Evolutionary conservation across 2,888 invertebrate genomes (phyloP).

Genomic region (Cerastis leucographa): DNA sequence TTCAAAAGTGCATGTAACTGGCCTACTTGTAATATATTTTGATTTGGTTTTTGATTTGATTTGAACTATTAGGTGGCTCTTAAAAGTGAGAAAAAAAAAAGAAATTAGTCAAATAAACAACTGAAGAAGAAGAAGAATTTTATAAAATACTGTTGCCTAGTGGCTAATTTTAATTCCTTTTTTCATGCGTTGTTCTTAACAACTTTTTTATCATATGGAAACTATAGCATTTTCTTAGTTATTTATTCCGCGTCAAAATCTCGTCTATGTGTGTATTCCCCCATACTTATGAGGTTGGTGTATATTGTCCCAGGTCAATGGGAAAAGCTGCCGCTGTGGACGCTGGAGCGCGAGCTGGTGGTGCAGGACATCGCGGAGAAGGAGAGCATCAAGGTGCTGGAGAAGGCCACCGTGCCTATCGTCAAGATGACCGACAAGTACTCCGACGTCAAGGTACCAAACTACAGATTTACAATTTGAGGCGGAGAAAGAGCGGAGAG

Average conservation of each 20-base stretch:
- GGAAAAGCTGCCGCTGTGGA: conserved; percentile 97
- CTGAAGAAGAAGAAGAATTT: background rate
- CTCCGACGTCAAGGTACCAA: conserved; percentile 94
- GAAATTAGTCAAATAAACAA: background rate
- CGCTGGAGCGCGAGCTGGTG: conserved; percentile 97
- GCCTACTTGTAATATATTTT: too few species aligned
- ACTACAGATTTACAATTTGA: background rate
- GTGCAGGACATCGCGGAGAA: conserved; percentile 97
- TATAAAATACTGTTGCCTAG: background rate
- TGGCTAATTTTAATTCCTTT: background rate
- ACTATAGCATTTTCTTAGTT: background rate
- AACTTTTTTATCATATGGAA: background rate
- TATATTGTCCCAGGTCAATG: conserved; percentile 92
- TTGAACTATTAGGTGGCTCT: background rate
- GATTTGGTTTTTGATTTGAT: too few species aligned
- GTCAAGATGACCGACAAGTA: conserved; percentile 97
- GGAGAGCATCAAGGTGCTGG: conserved; percentile 97
- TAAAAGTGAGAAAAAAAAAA: background rate
- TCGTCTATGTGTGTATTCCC: background rate
- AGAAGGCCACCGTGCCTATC: conserved; percentile 99
- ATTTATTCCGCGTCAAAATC: background rate
- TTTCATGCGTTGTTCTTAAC: background rate
- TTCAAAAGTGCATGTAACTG: too few species aligned
- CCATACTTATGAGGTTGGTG: conserved; percentile 17
- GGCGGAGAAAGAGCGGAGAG: background rate